Evolutionary conservation across 2,888 invertebrate genomes (phyloP).

Genomic region (Pristionchus mayeri): DNA sequence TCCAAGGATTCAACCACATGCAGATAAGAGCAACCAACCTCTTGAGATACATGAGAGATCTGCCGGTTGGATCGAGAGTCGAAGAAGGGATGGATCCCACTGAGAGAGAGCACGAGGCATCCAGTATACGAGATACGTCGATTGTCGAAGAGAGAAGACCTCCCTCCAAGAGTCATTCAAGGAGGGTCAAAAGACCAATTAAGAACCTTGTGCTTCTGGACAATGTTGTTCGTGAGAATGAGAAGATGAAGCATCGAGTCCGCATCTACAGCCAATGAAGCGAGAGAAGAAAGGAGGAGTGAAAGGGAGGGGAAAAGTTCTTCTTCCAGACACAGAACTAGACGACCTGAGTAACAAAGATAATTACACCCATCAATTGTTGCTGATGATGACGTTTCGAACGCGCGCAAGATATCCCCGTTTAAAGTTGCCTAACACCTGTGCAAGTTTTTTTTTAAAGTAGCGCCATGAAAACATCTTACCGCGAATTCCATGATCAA

Average conservation of each 20-base stretch:
- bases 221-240: conserved; percentile 81
- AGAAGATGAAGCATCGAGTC: conserved; percentile 79
- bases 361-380: too few relatives aligned
- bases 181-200: background rate
- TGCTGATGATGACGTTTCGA: too few relatives aligned
- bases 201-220: conserved; percentile 80
- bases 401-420: too few relatives aligned
- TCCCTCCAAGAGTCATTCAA: conserved; percentile 53
- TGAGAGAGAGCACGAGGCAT: conserved; percentile 59
- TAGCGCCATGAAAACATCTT: too few relatives aligned
- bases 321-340: conserved; percentile 81
- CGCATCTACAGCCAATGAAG: conserved; percentile 71
- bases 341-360: conserved; percentile 78
- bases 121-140: conserved; percentile 58
- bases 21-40: too few relatives aligned
- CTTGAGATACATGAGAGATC: conserved; percentile 56
- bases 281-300: conserved; percentile 64
- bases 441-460: too few relatives aligned
- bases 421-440: too few relatives aligned
- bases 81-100: conserved; percentile 15
- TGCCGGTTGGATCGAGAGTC: background rate
- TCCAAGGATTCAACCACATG: too few relatives aligned
- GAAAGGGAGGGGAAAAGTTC: conserved; percentile 80
- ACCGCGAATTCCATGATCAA: too few relatives aligned
- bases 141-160: conserved; percentile 58